Base-by-base conservation (phyloP, 2,113 vertebrate species). In the Nansenia antarctica region DNA sequence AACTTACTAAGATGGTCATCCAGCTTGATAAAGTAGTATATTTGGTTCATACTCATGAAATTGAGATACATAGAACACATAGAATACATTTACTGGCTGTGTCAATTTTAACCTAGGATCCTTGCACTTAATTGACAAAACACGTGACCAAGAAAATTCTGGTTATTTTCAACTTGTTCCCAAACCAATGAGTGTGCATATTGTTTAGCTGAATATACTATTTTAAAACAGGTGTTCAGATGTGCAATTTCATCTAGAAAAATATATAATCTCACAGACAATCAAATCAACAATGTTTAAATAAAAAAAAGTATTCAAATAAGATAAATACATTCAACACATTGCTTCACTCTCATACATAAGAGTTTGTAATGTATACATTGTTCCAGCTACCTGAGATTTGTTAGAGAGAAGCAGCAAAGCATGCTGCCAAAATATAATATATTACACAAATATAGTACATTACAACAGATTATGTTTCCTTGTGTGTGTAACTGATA, bases 231-330 rank as follows among this genome's bases (percentile, higher is more conserved):
- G n/a, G n/a, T n/a, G n/a, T n/a, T n/a, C n/a, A n/a, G n/a, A n/a
- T n/a, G 37, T 60, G 55, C 52, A 74, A 4, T 29, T 29, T 34
- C 15, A 53, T 58, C 77, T 77, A 76, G 5, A 79, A 81, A 84
- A 82, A 76, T 70, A 81, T 18, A 24, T 45, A 0, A 6, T 15
- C 59, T 67, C 54, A 5, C 37, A 62, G 47, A 24, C 12, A 15
- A 18, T 29, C 22, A 12, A 74, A 66, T 12, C 22, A 30, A 47
- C 34, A 35, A 34, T 69, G 39, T 67, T 32, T 69, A 1, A n/a
- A n/a, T n/a, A 72, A 52, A 54, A 3, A 59, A 59, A 52, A 55
- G 2, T 60, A 67, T 60, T 34, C 11, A 32, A 18, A 8, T 31
- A 45, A 20, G 53, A 62, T 12, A 52, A 63, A 69, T 39, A 39